Conservation (phyloP, 1,140 invertebrate species). For the Copidosoma floridanum region DNA sequence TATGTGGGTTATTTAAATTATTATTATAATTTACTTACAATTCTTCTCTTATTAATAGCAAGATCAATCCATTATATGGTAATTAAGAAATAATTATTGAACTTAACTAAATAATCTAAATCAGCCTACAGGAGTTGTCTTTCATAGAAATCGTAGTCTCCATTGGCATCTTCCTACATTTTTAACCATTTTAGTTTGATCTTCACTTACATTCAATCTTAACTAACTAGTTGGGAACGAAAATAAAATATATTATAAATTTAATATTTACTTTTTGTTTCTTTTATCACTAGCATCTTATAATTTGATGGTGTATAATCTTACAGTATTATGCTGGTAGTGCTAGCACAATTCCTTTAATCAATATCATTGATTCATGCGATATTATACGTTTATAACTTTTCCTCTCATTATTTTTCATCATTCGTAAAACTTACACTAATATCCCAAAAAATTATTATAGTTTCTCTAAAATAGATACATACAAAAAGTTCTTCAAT, state of each 20-base stretch:
- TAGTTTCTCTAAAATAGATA: constrained; percentile 23
- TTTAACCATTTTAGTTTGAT: not conserved
- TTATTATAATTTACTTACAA: constrained; percentile 20
- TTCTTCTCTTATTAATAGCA: constrained; percentile 2
- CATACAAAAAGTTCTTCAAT: constrained; percentile 18
- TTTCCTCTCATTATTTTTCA: no score
- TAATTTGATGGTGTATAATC: constrained; percentile 1
- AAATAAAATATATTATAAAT: constrained; percentile 29
- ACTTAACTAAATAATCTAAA: constrained; percentile 16
- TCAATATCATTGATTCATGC: constrained; percentile 1
- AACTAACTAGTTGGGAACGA: constrained; percentile 19
- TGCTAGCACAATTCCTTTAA: not conserved
- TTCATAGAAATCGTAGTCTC: not conserved
- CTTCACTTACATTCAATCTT: constrained; percentile 3
- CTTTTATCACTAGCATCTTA: constrained; percentile 13
- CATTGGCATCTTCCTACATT: not conserved
- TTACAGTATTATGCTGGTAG: constrained; percentile 7
- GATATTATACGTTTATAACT: no score
- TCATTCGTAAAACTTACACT: constrained; percentile 13
- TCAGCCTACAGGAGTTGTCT: constrained; percentile 2
- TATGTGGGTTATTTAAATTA: not conserved
- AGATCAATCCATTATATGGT: not conserved
- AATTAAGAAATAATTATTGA: constrained; percentile 2
- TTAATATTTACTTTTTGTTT: constrained; percentile 27
- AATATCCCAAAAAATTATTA: constrained; percentile 15